Percentiles rank a stretch among this genome's conserved stretches.
phyloP scores from a whole-genome alignment of 2,113 vertebrate genomes.

The Gambusia holbrooki region DNA sequence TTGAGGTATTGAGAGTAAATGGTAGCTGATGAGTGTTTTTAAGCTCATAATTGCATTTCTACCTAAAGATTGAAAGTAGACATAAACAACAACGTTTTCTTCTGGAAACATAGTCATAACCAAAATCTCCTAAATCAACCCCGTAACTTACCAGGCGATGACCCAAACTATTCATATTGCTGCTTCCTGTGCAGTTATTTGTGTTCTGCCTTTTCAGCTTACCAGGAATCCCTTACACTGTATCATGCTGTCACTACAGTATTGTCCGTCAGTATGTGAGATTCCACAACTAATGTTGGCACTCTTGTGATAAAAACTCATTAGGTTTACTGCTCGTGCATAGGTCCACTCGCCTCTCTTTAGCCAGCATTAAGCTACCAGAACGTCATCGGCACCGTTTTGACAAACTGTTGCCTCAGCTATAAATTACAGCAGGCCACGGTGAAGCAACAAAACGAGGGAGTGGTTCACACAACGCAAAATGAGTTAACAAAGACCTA shows the following conservation, averaged over 20 bases:
- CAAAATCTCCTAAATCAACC: neutral
- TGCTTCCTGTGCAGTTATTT: conserved; percentile 48
- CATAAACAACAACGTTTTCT: too few relatives aligned
- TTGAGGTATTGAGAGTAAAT: neutral
- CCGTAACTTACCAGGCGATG: neutral
- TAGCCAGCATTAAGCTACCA: conserved; percentile 15
- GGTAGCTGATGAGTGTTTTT: neutral
- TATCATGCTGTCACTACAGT: conserved; percentile 38
- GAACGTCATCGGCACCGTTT: conserved; percentile 23
- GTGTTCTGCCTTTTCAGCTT: conserved; percentile 34
- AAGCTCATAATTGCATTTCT: neutral
- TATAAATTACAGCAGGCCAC: conserved; percentile 51
- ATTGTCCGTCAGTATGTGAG: conserved; percentile 27
- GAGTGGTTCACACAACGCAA: conserved; percentile 28
- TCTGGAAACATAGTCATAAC: neutral
- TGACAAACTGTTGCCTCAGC: conserved; percentile 36
- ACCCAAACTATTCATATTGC: conserved; percentile 1
- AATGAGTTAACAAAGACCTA: conserved; percentile 32
- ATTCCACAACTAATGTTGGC: conserved; percentile 66
- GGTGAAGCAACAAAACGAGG: conserved; percentile 16
- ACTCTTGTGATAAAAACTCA: conserved; percentile 53
- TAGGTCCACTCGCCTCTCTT: neutral
- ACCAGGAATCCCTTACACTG: conserved; percentile 21
- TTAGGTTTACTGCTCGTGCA: neutral
- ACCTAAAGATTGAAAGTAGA: too few relatives aligned